Evolutionary conservation across 1,140 invertebrate genomes (phyloP).

Genomic region (Drosophila quadrilineata): DNA sequence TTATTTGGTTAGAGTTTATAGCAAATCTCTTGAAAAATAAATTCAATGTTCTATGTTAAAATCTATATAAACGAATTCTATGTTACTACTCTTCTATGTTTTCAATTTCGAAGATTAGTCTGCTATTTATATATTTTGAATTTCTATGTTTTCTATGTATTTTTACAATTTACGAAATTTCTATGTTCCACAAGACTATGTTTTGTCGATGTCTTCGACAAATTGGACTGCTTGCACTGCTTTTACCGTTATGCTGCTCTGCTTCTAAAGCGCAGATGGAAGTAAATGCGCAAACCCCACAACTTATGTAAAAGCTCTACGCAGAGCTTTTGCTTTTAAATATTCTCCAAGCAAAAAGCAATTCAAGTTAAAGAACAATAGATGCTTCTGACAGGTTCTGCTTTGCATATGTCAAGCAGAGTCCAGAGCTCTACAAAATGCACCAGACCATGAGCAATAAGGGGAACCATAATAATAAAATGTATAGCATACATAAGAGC

Average conservation of each 20-base stretch:
- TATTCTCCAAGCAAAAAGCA: not conserved
- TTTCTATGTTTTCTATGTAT: too few species aligned
- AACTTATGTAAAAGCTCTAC: not conserved
- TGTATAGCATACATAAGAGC: slow-evolving; percentile 12
- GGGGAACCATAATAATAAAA: slow-evolving; percentile 28
- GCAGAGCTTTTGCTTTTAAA: not conserved
- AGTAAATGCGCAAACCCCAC: too few species aligned
- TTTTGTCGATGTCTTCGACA: not conserved
- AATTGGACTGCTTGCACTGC: not conserved
- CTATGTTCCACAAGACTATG: not conserved
- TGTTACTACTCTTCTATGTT: too few species aligned
- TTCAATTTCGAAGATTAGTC: too few species aligned
- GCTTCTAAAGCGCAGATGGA: not conserved
- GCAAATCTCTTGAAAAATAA: too few species aligned
- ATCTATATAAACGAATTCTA: too few species aligned
- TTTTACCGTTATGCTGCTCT: not conserved
- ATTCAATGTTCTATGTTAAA: not conserved
- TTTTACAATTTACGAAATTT: not conserved
- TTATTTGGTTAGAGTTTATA: too few species aligned
- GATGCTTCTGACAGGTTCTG: slow-evolving; percentile 17
- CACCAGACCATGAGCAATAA: slow-evolving; percentile 37
- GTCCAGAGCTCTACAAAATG: slow-evolving; percentile 26
- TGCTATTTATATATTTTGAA: too few species aligned
- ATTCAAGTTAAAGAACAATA: slow-evolving; percentile 20
- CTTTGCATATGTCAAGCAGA: slow-evolving; percentile 37